A percentile compares a stretch with the other conserved stretches of the same genome.
phyloP scores from a whole-genome alignment of 2,797 vertebrate genomes.

The Hemibagrus guttatus region DNA sequence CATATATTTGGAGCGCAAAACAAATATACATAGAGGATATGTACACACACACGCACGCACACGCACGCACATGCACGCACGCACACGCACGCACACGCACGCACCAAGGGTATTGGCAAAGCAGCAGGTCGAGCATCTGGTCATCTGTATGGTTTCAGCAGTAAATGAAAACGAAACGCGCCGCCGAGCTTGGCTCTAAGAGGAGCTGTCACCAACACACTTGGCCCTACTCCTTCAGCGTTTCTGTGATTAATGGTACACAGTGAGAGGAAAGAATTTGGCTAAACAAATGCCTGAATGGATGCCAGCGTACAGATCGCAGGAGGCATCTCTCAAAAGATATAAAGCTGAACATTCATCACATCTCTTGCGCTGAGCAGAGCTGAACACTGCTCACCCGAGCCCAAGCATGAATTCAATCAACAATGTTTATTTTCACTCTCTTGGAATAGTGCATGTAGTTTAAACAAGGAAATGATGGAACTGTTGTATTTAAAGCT shows the following conservation, averaged over 20 bases:
- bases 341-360: slow-evolving; percentile 1
- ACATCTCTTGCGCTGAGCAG: not conserved
- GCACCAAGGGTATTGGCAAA: not conserved
- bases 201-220: slow-evolving; percentile 10
- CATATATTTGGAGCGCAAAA: not conserved
- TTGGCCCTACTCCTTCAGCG: slow-evolving; percentile 3
- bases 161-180: not conserved
- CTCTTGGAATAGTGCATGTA: not conserved
- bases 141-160: slow-evolving; percentile 23
- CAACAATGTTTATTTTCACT: not conserved
- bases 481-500: not conserved
- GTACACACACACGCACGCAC: too few relatives aligned
- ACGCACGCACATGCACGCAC: not conserved
- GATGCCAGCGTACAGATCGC: slow-evolving; percentile 7
- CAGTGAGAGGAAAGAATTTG: not conserved
- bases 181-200: not conserved
- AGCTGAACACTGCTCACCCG: not conserved
- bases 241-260: slow-evolving; percentile 32
- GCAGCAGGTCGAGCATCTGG: slow-evolving; percentile 17
- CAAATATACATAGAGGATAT: too few relatives aligned
- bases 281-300: slow-evolving; percentile 12
- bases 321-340: slow-evolving; percentile 5
- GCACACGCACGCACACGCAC: not conserved
- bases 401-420: not conserved
- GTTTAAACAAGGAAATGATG: not conserved